These are phyloP conservation scores for Elgaria multicarinata DNA, from an alignment of 2,113 vertebrate species.

Conservation along the genomic window DNA sequence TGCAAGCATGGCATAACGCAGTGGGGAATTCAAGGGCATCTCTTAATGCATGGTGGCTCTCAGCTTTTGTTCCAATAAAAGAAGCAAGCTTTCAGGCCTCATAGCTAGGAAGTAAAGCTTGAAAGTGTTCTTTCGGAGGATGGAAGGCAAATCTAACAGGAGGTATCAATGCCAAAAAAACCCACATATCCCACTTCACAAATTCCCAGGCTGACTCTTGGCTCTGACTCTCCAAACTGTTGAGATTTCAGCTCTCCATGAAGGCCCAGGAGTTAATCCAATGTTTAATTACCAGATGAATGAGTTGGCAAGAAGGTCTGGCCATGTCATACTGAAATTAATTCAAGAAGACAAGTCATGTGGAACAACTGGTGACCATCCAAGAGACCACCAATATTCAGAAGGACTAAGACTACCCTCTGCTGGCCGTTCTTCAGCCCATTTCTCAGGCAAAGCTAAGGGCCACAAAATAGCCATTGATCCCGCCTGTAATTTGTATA, in stretches of 20 bases:
- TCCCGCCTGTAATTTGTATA: neutral
- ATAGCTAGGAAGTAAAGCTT: neutral
- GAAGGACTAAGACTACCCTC: neutral
- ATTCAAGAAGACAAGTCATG: neutral
- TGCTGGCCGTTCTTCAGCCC: neutral
- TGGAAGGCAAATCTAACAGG: neutral
- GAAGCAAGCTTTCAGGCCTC: neutral
- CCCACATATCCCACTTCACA: neutral
- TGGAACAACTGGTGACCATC: neutral
- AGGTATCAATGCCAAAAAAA: neutral
- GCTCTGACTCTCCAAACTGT: neutral
- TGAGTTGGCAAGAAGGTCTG: neutral
- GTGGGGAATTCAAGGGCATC: neutral
- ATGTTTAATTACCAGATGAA: neutral
- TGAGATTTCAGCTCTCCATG: neutral
- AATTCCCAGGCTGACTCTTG: neutral
- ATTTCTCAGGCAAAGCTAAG: neutral
- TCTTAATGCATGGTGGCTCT: neutral
- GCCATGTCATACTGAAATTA: neutral
- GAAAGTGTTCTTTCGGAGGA: neutral
- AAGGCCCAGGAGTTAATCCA: neutral
- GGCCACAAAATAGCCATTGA: neutral
- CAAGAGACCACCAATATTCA: neutral
- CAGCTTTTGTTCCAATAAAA: neutral
- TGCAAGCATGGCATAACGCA: neutral